phyloP scores from a whole-genome alignment of 1,140 invertebrate species.

The Calosoma granatense region DNA sequence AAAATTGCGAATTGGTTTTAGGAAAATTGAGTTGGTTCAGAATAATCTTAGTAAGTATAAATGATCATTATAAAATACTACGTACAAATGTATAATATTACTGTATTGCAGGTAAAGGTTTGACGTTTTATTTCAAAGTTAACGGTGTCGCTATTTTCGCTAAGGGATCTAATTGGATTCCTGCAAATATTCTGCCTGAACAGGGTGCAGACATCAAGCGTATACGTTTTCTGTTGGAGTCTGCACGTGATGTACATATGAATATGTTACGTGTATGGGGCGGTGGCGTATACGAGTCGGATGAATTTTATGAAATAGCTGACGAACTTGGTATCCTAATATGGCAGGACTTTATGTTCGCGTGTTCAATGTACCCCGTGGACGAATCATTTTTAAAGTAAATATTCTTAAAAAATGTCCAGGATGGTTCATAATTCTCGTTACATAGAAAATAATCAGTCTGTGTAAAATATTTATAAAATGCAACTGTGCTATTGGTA shows the following conservation, averaged over 20 bases:
- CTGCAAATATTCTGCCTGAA: constrained; percentile 80
- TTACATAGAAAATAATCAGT: not conserved
- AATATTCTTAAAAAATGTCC: constrained; percentile 19
- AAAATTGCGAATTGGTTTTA: constrained; percentile 65
- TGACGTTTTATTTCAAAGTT: constrained; percentile 81
- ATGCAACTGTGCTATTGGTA: not conserved
- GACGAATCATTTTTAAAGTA: constrained; percentile 57
- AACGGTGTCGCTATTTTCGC: constrained; percentile 87
- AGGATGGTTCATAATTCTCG: no score
- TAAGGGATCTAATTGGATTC: constrained; percentile 96
- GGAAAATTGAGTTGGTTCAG: constrained; percentile 73
- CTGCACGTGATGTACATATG: constrained; percentile 73
- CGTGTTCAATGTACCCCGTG: constrained; percentile 89
- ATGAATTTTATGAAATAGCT: constrained; percentile 81
- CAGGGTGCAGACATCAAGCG: constrained; percentile 37
- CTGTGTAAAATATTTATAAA: not conserved
- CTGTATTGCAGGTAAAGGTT: constrained; percentile 41
- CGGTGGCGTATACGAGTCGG: constrained; percentile 89
- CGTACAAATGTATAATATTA: constrained; percentile 11
- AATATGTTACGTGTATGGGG: constrained; percentile 97
- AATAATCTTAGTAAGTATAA: constrained; percentile 40
- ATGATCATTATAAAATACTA: constrained; percentile 12
- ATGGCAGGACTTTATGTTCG: constrained; percentile 97
- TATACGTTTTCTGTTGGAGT: constrained; percentile 48
- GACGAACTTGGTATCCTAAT: constrained; percentile 74